Conservation (phyloP, 2,797 vertebrate species). For the Acrossocheilus fasciatus region DNA sequence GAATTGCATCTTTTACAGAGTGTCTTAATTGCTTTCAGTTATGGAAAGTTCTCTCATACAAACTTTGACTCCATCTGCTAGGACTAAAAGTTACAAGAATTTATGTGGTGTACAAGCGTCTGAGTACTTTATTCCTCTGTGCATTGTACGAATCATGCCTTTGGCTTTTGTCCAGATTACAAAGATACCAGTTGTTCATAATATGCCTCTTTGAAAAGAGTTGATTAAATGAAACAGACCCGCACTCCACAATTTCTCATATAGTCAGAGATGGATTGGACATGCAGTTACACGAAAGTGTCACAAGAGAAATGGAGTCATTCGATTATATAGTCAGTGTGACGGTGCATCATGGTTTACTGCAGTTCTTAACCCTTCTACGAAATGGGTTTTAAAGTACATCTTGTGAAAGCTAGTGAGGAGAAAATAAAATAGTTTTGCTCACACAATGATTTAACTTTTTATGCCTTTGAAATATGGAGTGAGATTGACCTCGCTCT, state of each 20-base stretch:
- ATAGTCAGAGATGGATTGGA: not conserved
- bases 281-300: slow-evolving; percentile 37
- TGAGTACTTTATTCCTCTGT: not conserved
- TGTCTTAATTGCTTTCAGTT: not conserved
- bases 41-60: not conserved
- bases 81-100: not conserved
- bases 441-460: not conserved
- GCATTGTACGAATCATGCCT: not conserved
- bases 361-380: not conserved
- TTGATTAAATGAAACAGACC: slow-evolving; percentile 5
- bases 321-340: not conserved
- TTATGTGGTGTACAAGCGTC: not conserved
- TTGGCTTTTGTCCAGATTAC: not conserved
- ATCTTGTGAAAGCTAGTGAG: not conserved
- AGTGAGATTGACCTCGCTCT: too few relatives aligned
- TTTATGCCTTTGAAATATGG: not conserved
- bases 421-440: not conserved
- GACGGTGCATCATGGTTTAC: slow-evolving; percentile 5
- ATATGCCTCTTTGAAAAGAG: not conserved
- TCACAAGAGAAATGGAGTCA: slow-evolving; percentile 9
- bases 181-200: not conserved
- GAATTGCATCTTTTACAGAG: too few relatives aligned
- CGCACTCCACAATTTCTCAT: not conserved
- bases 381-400: not conserved
- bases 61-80: not conserved